Base-by-base conservation (phyloP, 2,113 vertebrate genomes). In the Aix galericulata region DNA sequence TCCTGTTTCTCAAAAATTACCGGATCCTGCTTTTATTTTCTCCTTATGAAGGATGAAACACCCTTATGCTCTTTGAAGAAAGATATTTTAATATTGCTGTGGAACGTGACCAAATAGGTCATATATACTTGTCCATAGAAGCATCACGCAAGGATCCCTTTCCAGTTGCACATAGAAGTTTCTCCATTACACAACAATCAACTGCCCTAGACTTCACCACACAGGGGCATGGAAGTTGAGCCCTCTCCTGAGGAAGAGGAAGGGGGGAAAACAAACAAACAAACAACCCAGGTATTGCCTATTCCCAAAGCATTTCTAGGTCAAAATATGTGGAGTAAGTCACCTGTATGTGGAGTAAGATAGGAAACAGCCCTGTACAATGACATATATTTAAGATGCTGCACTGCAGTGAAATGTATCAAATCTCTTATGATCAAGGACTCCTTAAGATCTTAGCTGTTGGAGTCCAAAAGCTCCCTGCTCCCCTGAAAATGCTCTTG, bases 401-500 rank as follows among this genome's bases (percentile, higher is more conserved):
- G 79, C 46, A 88, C 38, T 48, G 67, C 36, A 29, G 55, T 63
- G 34, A 86, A 79, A 91, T 55, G 18, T 21, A 46, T 63, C 16
- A 85, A 82, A 93, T 2, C 21, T 80, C 44, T 86, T 82, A 53
- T 8, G 27, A 92, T 68, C n/a, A 66, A 92, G 59, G 67, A 40
- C 50, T 72, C 73, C 62, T 91, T 60, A 52, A 80, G 46, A 74
- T 50, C 93, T 94, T 94, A 78, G 52, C 77, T 88, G 38, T 68
- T 56, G 6, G 7, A 86, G 84, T 87, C 36, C 73, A 69, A 74
- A 90, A 79, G 17, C 13, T 78, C 77, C 91, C 78, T 80, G 34
- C 53, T 93, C 25, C 38, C 53, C 63, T 89, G 60, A 91, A 97
- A 96, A 95, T 44, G 52, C 22, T 93, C 72, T 94, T 94, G 71